Evolutionary conservation across 2,113 vertebrate genomes (phyloP).

Genomic region (Myanophis thanlyinensis): DNA sequence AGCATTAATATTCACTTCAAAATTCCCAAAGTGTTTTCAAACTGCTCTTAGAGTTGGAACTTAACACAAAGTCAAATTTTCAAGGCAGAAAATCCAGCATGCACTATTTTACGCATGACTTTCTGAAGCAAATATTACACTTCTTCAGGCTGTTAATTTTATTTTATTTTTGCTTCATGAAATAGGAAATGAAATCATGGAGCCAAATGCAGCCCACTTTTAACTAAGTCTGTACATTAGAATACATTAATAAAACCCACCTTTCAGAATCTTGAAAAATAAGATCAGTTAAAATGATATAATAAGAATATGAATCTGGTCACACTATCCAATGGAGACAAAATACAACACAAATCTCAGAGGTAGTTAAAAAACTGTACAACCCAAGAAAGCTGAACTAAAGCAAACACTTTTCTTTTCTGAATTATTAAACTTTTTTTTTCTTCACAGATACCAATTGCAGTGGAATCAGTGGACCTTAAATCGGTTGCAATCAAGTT

Average conservation of each 20-base stretch:
- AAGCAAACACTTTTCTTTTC: not conserved
- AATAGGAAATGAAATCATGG: slow-evolving; percentile 1
- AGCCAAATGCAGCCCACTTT: not conserved
- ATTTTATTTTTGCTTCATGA: slow-evolving; percentile 1
- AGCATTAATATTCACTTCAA: slow-evolving; percentile 1
- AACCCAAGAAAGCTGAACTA: not conserved
- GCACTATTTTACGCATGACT: not conserved
- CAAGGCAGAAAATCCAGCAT: not conserved
- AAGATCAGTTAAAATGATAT: not conserved
- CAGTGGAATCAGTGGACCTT: not conserved
- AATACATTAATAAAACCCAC: not conserved
- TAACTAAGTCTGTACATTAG: slow-evolving; percentile 10
- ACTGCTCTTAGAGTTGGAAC: not conserved
- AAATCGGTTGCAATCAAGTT: not conserved
- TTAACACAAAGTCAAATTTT: slow-evolving; percentile 6
- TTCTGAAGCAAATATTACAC: slow-evolving; percentile 14
- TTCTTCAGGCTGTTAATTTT: slow-evolving; percentile 1
- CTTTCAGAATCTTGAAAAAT: not conserved
- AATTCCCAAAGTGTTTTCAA: not conserved
- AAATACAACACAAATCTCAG: not conserved
- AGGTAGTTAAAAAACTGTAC: not conserved
- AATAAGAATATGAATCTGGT: not conserved
- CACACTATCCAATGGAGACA: not conserved
- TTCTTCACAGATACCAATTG: not conserved
- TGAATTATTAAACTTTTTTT: not conserved